A percentile compares a stretch with the other conserved stretches of the same genome.
Conservation (phyloP, 2,797 vertebrate genomes). For the Saxicola maurus region DNA sequence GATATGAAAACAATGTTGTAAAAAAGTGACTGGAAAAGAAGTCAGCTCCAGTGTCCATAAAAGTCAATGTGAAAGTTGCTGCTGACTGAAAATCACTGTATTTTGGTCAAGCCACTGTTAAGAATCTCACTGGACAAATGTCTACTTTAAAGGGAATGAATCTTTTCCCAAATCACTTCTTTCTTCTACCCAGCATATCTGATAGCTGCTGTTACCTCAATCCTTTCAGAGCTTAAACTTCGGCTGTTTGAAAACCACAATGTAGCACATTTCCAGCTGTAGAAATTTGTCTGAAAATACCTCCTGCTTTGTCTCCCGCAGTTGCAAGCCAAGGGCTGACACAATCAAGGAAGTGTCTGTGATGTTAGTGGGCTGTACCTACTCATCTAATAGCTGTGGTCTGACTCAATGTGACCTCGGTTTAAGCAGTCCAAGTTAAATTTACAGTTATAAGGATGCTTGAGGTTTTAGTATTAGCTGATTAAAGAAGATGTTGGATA, state of each 20-base stretch:
- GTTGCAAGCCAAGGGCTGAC: background rate
- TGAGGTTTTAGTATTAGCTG: background rate
- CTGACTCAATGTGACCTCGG: background rate
- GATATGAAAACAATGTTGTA: background rate
- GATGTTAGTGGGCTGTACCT: background rate
- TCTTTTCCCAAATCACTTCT: background rate
- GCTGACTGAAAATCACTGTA: background rate
- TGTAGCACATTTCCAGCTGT: background rate
- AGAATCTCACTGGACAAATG: background rate
- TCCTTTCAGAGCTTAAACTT: background rate
- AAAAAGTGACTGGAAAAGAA: background rate
- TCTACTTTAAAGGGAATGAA: background rate
- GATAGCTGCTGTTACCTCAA: background rate
- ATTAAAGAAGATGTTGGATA: background rate
- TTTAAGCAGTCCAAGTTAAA: slow-evolving; percentile 12
- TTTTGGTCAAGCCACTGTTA: background rate
- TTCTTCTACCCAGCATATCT: background rate
- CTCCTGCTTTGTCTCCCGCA: background rate
- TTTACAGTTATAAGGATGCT: background rate
- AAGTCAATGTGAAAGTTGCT: background rate
- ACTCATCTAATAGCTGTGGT: background rate
- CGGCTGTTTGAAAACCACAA: background rate
- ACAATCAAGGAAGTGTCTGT: background rate
- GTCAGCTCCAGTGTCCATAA: background rate
- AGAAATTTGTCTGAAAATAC: background rate